Conservation (phyloP, 2,797 vertebrate genomes). For the Rhinophrynus dorsalis region DNA sequence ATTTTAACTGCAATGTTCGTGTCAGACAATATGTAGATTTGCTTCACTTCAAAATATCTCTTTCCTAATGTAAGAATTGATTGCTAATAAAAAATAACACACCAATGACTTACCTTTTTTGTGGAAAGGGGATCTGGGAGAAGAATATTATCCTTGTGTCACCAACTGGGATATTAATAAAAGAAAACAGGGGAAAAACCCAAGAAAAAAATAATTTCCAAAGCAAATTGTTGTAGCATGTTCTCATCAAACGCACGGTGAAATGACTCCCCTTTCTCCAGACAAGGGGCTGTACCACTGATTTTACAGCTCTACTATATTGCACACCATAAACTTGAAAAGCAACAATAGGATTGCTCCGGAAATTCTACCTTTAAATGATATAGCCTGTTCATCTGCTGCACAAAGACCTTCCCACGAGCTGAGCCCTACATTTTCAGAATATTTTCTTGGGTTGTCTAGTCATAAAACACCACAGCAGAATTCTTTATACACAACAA, state of each 20-base stretch:
- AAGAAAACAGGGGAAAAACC: too few relatives aligned
- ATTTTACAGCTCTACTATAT: conserved; percentile 75
- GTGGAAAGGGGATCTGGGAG: too few relatives aligned
- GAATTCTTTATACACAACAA: neutral
- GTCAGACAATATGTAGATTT: too few relatives aligned
- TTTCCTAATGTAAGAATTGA: too few relatives aligned
- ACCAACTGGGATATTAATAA: too few relatives aligned
- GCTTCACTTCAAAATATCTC: too few relatives aligned
- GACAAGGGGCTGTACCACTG: conserved; percentile 60
- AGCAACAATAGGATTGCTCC: conserved; percentile 75
- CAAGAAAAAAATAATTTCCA: too few relatives aligned
- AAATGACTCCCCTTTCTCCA: conserved; percentile 64
- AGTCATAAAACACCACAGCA: neutral
- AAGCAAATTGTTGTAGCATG: too few relatives aligned
- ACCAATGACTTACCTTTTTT: too few relatives aligned
- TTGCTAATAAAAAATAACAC: too few relatives aligned
- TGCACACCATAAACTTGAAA: conserved; percentile 78
- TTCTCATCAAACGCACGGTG: conserved; percentile 68
- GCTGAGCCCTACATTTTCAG: conserved; percentile 48
- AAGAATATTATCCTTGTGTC: too few relatives aligned
- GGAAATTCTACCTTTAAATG: conserved; percentile 77
- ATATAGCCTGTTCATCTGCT: conserved; percentile 67
- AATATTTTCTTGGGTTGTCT: conserved; percentile 2
- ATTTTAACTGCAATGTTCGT: too few relatives aligned
- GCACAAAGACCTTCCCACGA: conserved; percentile 71